phyloP scores from a whole-genome alignment of 2,113 vertebrate genomes.

The Morone chrysops region DNA sequence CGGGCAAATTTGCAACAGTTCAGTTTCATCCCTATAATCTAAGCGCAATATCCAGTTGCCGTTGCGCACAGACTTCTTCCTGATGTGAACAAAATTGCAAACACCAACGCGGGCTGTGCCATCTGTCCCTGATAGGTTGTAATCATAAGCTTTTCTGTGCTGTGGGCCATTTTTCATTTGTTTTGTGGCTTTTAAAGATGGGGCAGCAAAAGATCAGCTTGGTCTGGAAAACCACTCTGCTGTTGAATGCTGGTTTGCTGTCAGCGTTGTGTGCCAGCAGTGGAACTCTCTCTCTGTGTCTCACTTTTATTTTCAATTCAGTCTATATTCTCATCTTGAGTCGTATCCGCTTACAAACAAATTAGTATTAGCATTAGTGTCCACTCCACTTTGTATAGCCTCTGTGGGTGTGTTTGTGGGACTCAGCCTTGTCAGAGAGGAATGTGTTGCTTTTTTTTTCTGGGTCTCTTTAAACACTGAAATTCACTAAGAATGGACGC shows the following conservation, averaged over 20 bases:
- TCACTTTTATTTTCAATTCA: constrained; percentile 21
- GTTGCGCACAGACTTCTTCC: constrained; percentile 46
- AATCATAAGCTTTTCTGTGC: constrained; percentile 78
- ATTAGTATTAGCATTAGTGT: background rate
- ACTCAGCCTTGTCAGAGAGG: constrained; percentile 28
- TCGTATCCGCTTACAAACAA: background rate
- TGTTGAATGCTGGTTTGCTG: constrained; percentile 52
- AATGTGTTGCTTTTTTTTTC: constrained; percentile 25
- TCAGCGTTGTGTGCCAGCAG: constrained; percentile 50
- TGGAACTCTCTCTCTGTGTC: constrained; percentile 23
- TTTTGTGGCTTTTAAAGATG: constrained; percentile 79
- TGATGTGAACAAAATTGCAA: constrained; percentile 72
- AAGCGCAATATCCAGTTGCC: constrained; percentile 59
- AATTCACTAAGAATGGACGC: constrained; percentile 19
- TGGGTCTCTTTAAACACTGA: constrained; percentile 9
- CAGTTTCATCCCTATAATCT: constrained; percentile 73
- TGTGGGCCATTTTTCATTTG: constrained; percentile 79
- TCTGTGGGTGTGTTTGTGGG: constrained; percentile 20
- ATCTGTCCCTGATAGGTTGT: constrained; percentile 76
- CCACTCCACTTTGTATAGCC: constrained; percentile 10
- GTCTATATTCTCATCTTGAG: constrained; percentile 6
- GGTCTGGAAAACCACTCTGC: constrained; percentile 74
- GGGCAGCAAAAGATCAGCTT: constrained; percentile 59
- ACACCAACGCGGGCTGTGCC: constrained; percentile 65
- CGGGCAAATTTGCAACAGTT: constrained; percentile 44